Evolutionary conservation across 2,113 vertebrate genomes (phyloP).

Genomic region (Ctenodactylus gundi): DNA sequence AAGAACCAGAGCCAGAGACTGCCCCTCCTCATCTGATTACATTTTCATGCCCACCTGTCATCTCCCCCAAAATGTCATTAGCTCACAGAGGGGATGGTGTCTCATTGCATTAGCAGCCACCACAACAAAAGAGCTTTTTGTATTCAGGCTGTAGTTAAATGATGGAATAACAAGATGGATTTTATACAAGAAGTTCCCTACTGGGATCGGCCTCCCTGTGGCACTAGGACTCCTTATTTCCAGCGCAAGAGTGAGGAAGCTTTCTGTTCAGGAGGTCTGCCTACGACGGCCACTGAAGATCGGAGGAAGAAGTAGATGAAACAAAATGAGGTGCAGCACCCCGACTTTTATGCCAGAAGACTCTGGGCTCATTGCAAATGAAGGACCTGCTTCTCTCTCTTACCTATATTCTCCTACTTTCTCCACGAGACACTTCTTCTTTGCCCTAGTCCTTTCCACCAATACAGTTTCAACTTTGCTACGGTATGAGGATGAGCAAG

Average conservation of each 20-base stretch:
- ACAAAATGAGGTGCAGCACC: no score
- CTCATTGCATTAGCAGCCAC: slow-evolving; percentile 1
- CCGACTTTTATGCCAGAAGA: neutral
- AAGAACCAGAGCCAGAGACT: neutral
- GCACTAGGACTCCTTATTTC: neutral
- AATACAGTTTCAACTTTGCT: neutral
- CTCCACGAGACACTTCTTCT: neutral
- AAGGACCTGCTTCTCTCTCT: neutral
- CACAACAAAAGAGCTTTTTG: slow-evolving; percentile 15
- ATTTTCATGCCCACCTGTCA: slow-evolving; percentile 73
- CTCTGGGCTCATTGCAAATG: neutral
- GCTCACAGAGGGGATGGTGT: slow-evolving; percentile 27
- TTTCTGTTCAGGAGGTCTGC: neutral
- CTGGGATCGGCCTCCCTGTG: neutral
- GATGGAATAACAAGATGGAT: neutral
- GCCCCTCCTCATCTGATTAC: slow-evolving; percentile 61
- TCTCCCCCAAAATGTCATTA: slow-evolving; percentile 63
- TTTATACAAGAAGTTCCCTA: neutral
- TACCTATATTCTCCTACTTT: neutral
- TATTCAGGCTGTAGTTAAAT: slow-evolving; percentile 23
- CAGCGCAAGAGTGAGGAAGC: neutral
- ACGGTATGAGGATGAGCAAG: neutral
- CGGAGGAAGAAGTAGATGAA: neutral
- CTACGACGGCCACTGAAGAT: neutral
- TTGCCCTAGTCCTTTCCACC: neutral